Conservation (phyloP, 2,113 vertebrate genomes). For the Philantomba maxwellii region DNA sequence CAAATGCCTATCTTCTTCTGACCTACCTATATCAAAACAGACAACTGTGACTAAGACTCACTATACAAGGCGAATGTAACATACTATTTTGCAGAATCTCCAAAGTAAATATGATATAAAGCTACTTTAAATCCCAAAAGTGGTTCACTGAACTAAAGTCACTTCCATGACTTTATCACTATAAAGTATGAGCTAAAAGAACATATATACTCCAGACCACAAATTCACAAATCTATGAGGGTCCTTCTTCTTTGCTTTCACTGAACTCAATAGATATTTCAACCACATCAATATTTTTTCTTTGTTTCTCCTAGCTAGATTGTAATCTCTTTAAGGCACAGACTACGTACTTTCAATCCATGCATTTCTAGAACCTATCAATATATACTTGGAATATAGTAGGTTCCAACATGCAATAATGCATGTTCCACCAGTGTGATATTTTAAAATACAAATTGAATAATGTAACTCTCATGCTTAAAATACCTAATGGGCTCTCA, state of each 20-base stretch:
- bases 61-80: not conserved
- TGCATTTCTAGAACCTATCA: not conserved
- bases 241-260: not conserved
- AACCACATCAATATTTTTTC: not conserved
- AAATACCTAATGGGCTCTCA: not conserved
- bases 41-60: not conserved
- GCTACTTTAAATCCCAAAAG: not conserved
- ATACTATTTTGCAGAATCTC: not conserved
- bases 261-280: not conserved
- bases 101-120: constrained; percentile 21
- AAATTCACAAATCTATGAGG: not conserved
- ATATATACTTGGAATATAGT: not conserved
- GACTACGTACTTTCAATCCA: not conserved
- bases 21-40: not conserved
- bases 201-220: not conserved
- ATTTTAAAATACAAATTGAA: not conserved
- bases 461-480: not conserved
- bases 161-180: not conserved
- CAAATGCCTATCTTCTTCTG: constrained; percentile 2
- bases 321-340: not conserved
- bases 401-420: not conserved
- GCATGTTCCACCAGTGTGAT: not conserved
- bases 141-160: constrained; percentile 12
- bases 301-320: not conserved
- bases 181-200: not conserved